phyloP scores from a whole-genome alignment of 2,888 invertebrate genomes.

The Drosophila sordidula region DNA sequence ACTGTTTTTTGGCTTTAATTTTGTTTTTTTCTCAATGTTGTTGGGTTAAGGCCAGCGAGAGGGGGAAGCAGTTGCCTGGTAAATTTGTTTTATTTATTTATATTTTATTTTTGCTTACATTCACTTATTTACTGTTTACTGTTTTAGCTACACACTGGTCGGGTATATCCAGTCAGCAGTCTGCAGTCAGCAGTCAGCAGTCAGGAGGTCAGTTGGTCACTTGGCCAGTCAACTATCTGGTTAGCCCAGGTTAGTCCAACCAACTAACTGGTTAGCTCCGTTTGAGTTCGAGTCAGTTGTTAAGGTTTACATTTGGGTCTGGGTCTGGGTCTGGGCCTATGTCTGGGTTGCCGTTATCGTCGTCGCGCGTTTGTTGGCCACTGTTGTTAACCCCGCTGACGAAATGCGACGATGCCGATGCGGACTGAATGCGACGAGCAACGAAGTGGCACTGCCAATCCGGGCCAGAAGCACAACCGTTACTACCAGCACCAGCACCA shows the following conservation, averaged over 20 bases:
- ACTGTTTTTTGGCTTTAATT: slow-evolving; percentile 50
- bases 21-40: slow-evolving; percentile 46
- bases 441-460: slow-evolving; percentile 79
- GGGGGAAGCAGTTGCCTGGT: background rate
- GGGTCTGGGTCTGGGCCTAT: slow-evolving; percentile 19
- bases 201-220: slow-evolving; percentile 24
- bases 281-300: slow-evolving; percentile 7
- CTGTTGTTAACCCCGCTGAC: slow-evolving; percentile 47
- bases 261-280: too few species aligned
- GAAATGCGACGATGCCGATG: slow-evolving; percentile 60
- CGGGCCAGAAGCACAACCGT: slow-evolving; percentile 56
- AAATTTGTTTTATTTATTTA: slow-evolving; percentile 11
- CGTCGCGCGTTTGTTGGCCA: slow-evolving; percentile 55
- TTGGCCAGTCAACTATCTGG: slow-evolving; percentile 20
- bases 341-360: slow-evolving; percentile 34
- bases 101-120: slow-evolving; percentile 47
- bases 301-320: slow-evolving; percentile 9
- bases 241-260: too few species aligned
- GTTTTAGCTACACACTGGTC: slow-evolving; percentile 11
- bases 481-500: slow-evolving; percentile 47
- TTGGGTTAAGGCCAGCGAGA: background rate
- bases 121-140: slow-evolving; percentile 41
- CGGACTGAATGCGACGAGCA: slow-evolving; percentile 78
- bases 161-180: slow-evolving; percentile 12
- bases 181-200: slow-evolving; percentile 21